These are phyloP conservation scores for Galerucella calmariensis DNA, from an alignment of 2,888 invertebrate genomes.

Conservation along the genomic window DNA sequence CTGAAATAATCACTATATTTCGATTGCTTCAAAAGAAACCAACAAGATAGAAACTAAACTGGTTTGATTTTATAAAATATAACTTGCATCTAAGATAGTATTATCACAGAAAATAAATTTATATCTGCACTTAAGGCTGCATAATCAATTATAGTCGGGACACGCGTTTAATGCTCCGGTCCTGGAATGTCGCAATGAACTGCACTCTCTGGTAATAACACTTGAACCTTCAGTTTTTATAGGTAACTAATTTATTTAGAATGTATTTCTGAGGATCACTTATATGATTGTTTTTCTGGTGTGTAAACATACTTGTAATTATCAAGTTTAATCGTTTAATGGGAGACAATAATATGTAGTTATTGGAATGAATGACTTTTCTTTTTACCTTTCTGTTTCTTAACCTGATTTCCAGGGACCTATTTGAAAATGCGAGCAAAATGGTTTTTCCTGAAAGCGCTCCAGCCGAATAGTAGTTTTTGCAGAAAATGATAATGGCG, in stretches of 20 bases:
- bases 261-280: neutral
- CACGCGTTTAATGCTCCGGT: slow-evolving; percentile 10
- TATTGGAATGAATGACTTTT: neutral
- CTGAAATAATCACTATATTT: neutral
- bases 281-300: neutral
- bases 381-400: no score
- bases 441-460: no score
- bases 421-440: no score
- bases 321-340: neutral
- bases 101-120: slow-evolving; percentile 2
- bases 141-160: slow-evolving; percentile 6
- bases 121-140: slow-evolving; percentile 4
- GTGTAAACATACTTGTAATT: neutral
- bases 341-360: neutral
- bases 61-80: neutral
- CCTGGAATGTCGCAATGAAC: slow-evolving; percentile 8
- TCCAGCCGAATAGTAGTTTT: no score
- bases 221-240: slow-evolving; percentile 1
- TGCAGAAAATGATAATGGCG: no score
- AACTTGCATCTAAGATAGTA: neutral
- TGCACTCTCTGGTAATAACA: slow-evolving; percentile 1
- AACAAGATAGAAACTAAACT: neutral
- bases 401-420: no score
- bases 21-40: neutral
- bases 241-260: neutral